phyloP scores from a whole-genome alignment of 1,140 invertebrate genomes.

The Sitobion miscanthi region DNA sequence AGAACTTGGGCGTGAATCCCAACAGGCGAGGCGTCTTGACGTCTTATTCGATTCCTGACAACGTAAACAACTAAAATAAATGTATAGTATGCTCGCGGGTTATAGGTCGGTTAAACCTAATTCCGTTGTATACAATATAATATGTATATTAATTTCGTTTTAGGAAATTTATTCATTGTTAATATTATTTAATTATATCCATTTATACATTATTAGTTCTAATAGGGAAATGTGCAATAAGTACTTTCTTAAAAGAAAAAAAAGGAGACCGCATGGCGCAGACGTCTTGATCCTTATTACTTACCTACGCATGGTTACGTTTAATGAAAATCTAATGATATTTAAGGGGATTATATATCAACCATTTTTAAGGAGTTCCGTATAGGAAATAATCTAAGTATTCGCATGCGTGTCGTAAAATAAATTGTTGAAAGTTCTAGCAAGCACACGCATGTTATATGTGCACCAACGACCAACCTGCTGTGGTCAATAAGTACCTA shows the following conservation, averaged over 20 bases:
- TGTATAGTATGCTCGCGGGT: not conserved
- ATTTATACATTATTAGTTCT: not conserved
- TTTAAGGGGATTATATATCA: not conserved
- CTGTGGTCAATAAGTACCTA: too few relatives aligned
- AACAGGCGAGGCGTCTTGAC: conserved; percentile 81
- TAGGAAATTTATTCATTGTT: not conserved
- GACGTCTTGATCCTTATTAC: not conserved
- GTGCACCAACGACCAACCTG: too few relatives aligned
- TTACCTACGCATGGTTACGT: not conserved
- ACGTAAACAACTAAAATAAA: conserved; percentile 65
- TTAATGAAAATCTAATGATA: not conserved
- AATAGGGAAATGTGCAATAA: not conserved
- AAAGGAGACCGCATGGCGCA: too few relatives aligned
- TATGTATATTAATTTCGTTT: not conserved
- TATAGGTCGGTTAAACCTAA: not conserved
- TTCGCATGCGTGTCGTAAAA: too few relatives aligned
- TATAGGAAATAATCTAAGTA: not conserved
- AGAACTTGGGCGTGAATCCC: conserved; percentile 93
- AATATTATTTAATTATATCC: not conserved
- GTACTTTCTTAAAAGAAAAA: not conserved
- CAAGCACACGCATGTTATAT: too few relatives aligned
- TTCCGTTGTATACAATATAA: not conserved
- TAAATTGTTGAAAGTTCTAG: too few relatives aligned
- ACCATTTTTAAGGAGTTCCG: not conserved
- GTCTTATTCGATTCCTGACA: conserved; percentile 79